Evolutionary conservation across 2,888 invertebrate genomes (phyloP).

Genomic region (Oligia strigilis): DNA sequence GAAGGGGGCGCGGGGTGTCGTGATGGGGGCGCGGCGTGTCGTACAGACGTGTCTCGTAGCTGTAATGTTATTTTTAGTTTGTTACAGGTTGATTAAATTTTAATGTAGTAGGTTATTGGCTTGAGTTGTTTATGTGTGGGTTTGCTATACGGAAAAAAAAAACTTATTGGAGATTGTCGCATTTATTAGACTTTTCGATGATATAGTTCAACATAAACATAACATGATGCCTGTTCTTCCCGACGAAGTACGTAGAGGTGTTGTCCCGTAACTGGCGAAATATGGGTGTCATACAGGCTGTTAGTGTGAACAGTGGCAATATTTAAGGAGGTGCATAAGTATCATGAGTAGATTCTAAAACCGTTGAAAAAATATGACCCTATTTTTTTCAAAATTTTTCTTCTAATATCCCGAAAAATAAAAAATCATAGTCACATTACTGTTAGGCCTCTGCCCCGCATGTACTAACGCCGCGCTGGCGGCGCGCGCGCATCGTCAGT

Average conservation of each 20-base stretch:
- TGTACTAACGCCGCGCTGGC: no score
- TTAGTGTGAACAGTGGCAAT: no score
- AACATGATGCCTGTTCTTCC: not conserved
- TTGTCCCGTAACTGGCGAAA: no score
- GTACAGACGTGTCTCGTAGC: constrained; percentile 90
- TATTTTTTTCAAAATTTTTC: no score
- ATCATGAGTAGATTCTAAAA: no score
- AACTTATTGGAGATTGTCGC: not conserved
- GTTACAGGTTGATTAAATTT: constrained; percentile 58
- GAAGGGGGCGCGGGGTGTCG: constrained; percentile 82
- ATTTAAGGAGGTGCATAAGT: no score
- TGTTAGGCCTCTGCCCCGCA: no score
- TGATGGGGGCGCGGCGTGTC: constrained; percentile 87
- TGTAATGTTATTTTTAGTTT: constrained; percentile 78
- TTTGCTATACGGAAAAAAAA: not conserved
- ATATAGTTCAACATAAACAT: not conserved
- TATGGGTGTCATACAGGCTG: not conserved
- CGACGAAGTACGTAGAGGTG: no score
- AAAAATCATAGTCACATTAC: no score
- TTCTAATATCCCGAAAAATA: no score
- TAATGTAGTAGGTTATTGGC: constrained; percentile 21
- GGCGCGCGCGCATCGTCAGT: no score
- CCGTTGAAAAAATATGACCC: no score
- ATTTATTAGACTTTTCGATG: not conserved
- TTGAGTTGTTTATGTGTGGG: constrained; percentile 32